Conservation (phyloP, 2,797 vertebrate species). For the Schizopygopsis malacanthus region DNA sequence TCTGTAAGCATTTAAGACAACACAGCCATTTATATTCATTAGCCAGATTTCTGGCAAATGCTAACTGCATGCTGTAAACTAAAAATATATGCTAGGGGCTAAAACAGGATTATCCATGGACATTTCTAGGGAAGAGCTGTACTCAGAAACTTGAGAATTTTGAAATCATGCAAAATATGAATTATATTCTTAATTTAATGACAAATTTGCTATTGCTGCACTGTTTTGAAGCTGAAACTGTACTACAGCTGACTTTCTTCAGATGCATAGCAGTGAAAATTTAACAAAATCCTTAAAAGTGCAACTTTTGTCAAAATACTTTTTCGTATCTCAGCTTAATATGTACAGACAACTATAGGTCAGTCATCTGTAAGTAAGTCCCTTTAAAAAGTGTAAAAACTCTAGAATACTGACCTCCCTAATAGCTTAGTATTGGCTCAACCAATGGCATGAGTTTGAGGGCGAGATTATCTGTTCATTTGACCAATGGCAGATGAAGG, state of each 20-base stretch:
- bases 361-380: not conserved
- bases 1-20: not conserved
- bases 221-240: not conserved
- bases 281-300: not conserved
- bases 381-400: not conserved
- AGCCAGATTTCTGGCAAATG: constrained; percentile 34
- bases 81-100: not conserved
- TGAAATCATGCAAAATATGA: not conserved
- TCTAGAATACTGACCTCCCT: not conserved
- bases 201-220: not conserved
- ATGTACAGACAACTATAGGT: not conserved
- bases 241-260: not conserved
- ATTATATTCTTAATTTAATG: not conserved
- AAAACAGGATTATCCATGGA: not conserved
- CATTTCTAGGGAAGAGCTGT: not conserved
- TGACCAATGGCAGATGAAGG: not conserved
- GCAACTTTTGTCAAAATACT: not conserved
- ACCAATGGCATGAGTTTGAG: not conserved
- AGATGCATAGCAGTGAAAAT: not conserved
- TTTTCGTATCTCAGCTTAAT: not conserved
- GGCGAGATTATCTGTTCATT: not conserved
- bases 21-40: constrained; percentile 43
- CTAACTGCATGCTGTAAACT: constrained; percentile 3
- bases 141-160: not conserved
- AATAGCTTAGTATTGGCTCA: not conserved